phyloP scores from a whole-genome alignment of 2,888 invertebrate species.

The Zygaena filipendulae region DNA sequence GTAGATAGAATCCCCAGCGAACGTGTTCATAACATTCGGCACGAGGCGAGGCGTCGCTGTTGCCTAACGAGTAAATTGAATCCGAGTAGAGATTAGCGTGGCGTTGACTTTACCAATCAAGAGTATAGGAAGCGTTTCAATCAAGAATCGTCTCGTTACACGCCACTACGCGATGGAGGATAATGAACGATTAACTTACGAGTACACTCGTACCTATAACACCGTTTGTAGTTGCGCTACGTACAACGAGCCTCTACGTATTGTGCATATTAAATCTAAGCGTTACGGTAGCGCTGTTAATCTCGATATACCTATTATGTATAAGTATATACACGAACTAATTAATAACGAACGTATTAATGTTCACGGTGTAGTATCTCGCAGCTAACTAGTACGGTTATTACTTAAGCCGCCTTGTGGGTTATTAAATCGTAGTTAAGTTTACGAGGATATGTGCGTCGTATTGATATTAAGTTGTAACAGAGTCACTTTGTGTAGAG shows the following conservation, averaged over 20 bases:
- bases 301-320: neutral
- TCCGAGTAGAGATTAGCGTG: constrained; percentile 15
- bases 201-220: constrained; percentile 10
- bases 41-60: no score
- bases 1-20: no score
- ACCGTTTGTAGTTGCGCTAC: neutral
- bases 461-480: neutral
- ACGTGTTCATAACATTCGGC: no score
- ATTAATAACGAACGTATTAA: neutral
- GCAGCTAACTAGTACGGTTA: no score
- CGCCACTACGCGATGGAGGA: constrained; percentile 2
- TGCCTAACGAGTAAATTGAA: constrained; percentile 22
- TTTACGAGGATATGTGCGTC: neutral
- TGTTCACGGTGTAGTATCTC: no score
- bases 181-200: constrained; percentile 21
- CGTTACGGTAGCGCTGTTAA: no score
- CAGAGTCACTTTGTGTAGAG: neutral
- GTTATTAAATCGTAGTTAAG: no score
- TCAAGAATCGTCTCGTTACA: constrained; percentile 22
- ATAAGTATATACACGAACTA: no score
- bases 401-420: no score
- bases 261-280: neutral
- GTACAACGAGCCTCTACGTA: no score
- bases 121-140: constrained; percentile 21
- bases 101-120: constrained; percentile 20